Evolutionary conservation across 1,140 invertebrate species (phyloP).

Genomic region (Sarcophaga peregrina): DNA sequence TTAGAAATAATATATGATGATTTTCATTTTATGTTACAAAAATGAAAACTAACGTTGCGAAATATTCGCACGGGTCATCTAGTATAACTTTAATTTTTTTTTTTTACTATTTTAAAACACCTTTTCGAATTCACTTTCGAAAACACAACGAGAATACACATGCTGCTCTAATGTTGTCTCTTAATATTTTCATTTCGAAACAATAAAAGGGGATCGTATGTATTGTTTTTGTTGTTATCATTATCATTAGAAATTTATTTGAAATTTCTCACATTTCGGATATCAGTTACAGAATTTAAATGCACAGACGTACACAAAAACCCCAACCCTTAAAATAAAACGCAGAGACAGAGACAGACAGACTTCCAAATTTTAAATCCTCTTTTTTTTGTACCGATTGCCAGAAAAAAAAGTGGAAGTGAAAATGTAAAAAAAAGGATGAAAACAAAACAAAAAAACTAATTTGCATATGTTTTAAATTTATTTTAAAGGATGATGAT

Average conservation of each 20-base stretch:
- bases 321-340: slow-evolving; percentile 15
- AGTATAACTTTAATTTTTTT: background rate
- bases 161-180: background rate
- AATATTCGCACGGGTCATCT: no score
- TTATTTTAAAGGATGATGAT: background rate
- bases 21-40: no score
- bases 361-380: slow-evolving; percentile 5
- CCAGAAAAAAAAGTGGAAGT: background rate
- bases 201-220: background rate
- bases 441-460: background rate
- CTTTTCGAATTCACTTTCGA: background rate
- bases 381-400: background rate
- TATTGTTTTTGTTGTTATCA: background rate
- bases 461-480: slow-evolving; percentile 33
- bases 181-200: background rate
- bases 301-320: background rate
- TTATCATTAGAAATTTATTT: slow-evolving; percentile 1
- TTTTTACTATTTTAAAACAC: background rate
- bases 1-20: no score
- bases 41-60: no score
- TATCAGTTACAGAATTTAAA: background rate
- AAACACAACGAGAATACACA: background rate
- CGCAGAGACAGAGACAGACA: background rate
- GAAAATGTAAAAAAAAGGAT: background rate
- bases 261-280: background rate